A percentile compares a stretch with the other conserved stretches of the same genome.
These are phyloP conservation scores for Seriola quinqueradiata DNA, from an alignment of 2,113 vertebrate species.

Conservation along the genomic window DNA sequence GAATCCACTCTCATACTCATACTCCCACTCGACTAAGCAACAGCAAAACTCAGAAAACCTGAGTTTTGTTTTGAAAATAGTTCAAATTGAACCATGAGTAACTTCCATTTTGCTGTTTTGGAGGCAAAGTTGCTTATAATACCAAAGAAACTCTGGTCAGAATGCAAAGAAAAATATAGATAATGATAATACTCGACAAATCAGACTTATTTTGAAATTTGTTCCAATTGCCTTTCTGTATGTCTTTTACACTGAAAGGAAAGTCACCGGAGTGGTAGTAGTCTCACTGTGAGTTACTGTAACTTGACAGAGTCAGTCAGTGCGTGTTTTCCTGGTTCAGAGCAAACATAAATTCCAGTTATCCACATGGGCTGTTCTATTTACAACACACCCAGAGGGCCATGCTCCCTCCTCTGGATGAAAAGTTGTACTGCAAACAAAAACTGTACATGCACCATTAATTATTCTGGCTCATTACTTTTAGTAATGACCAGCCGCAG, in stretches of 20 bases:
- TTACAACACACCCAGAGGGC: neutral
- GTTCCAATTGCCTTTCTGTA: neutral
- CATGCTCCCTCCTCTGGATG: conserved; percentile 21
- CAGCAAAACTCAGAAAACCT: no score
- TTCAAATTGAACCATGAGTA: no score
- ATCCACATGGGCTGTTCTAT: neutral
- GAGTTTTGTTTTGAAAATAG: neutral
- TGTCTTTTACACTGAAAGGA: conserved; percentile 24
- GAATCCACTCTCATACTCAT: no score
- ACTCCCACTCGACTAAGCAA: no score
- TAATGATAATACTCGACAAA: neutral
- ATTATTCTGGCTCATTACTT: neutral
- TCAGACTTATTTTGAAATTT: neutral
- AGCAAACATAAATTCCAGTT: neutral
- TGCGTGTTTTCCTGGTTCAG: neutral
- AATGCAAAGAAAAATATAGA: neutral
- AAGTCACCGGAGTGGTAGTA: neutral
- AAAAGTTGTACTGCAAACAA: neutral
- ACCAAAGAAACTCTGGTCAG: neutral
- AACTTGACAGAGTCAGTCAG: neutral
- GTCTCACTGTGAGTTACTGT: neutral
- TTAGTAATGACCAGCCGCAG: neutral
- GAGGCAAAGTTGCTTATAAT: neutral
- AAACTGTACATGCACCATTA: neutral
- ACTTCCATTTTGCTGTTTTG: no score